Conservation (phyloP, 1,140 invertebrate genomes). For the Eriosoma lanigerum region DNA sequence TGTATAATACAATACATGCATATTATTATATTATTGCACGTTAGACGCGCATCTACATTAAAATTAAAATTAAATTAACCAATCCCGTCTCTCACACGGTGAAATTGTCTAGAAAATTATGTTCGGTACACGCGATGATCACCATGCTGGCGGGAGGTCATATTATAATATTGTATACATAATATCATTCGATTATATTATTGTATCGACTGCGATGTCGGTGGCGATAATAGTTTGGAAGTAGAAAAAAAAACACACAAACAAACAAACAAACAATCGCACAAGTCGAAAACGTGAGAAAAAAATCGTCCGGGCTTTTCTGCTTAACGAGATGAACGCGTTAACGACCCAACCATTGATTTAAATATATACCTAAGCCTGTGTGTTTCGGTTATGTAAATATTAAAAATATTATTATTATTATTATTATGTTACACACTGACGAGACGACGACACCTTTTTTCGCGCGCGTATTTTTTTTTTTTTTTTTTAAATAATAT, state of each 20-base stretch:
- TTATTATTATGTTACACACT: background rate
- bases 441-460: slow-evolving; percentile 6
- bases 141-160: background rate
- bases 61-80: no score
- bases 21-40: no score
- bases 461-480: background rate
- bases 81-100: background rate
- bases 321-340: slow-evolving; percentile 38
- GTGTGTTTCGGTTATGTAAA: background rate
- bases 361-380: no score
- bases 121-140: background rate
- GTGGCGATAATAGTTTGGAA: background rate
- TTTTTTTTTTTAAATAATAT: background rate
- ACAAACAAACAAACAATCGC: background rate
- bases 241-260: slow-evolving; percentile 28
- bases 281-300: slow-evolving; percentile 40
- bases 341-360: slow-evolving; percentile 38
- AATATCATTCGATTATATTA: background rate
- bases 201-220: background rate
- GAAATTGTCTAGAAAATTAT: slow-evolving; percentile 48
- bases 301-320: background rate
- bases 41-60: no score
- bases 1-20: no score
- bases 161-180: background rate
- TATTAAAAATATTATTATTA: background rate